A percentile compares a stretch with the other conserved stretches of the same genome.
Evolutionary conservation across 2,113 vertebrate genomes (phyloP).

Genomic region (Sceloporus undulatus): DNA sequence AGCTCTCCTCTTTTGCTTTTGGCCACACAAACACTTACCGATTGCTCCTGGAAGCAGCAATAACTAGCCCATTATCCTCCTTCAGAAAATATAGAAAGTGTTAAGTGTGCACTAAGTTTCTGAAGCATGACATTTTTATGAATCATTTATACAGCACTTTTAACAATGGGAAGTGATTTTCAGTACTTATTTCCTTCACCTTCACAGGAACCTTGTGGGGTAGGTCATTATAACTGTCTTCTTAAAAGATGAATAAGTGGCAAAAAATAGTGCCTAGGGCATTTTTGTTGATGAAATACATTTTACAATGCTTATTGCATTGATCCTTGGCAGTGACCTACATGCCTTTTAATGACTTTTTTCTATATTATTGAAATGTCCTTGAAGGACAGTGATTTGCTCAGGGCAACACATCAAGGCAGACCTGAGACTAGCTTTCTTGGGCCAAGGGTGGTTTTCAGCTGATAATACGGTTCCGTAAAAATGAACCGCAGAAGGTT

Average conservation of each 20-base stretch:
- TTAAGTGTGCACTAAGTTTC: neutral
- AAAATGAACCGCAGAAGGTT: neutral
- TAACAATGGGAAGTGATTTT: neutral
- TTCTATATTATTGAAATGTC: neutral
- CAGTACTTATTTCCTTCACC: neutral
- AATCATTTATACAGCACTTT: constrained; percentile 21
- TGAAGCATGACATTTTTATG: neutral
- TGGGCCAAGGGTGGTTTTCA: neutral
- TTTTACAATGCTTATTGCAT: neutral
- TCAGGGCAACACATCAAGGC: neutral
- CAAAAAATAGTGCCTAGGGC: neutral
- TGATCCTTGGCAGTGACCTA: neutral
- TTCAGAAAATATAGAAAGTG: constrained; percentile 1
- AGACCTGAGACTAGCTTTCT: neutral
- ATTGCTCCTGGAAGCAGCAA: neutral
- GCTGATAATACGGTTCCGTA: neutral
- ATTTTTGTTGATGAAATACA: neutral
- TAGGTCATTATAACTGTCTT: constrained; percentile 1
- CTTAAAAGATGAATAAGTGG: neutral
- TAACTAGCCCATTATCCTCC: neutral
- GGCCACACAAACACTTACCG: neutral
- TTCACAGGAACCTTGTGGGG: neutral
- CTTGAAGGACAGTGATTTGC: too few species aligned
- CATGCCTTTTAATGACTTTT: too few species aligned
- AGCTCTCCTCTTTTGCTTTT: neutral